Evolutionary conservation across 2,888 invertebrate genomes (phyloP).

Genomic region (Homarus gammarus): DNA sequence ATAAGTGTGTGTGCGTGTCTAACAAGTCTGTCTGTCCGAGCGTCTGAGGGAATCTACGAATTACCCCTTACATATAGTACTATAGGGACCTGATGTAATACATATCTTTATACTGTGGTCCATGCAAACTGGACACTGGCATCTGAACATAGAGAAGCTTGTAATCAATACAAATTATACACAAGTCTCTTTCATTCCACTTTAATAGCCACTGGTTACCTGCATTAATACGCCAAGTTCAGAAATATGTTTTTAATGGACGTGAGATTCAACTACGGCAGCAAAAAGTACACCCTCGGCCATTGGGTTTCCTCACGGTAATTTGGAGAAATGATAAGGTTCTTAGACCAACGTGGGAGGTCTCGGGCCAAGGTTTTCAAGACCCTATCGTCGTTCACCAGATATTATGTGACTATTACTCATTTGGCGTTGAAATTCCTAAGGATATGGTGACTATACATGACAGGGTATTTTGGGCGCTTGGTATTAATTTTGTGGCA

Average conservation of each 20-base stretch:
- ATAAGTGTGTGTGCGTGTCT: too few species aligned
- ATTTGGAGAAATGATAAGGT: not conserved
- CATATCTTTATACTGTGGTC: too few species aligned
- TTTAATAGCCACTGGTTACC: slow-evolving; percentile 45
- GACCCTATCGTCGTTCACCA: not conserved
- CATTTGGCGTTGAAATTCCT: too few species aligned
- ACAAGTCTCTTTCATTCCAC: slow-evolving; percentile 24
- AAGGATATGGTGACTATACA: too few species aligned
- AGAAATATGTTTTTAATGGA: slow-evolving; percentile 36
- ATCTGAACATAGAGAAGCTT: slow-evolving; percentile 20
- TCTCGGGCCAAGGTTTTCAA: not conserved
- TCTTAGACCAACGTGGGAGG: not conserved
- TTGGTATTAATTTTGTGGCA: too few species aligned
- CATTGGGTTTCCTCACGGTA: slow-evolving; percentile 11
- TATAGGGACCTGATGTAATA: too few species aligned
- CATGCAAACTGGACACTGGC: not conserved
- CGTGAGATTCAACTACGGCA: slow-evolving; percentile 10
- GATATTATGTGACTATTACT: too few species aligned
- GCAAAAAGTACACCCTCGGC: slow-evolving; percentile 16
- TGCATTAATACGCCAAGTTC: slow-evolving; percentile 24
- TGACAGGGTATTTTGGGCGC: too few species aligned
- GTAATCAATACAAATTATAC: slow-evolving; percentile 50
- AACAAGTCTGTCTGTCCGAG: too few species aligned
- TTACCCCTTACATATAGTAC: too few species aligned
- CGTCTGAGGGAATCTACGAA: too few species aligned